Percentiles rank a stretch among this genome's conserved stretches.
These are phyloP conservation scores for Operophtera brumata DNA, from an alignment of 2,888 invertebrate genomes.

Conservation along the genomic window DNA sequence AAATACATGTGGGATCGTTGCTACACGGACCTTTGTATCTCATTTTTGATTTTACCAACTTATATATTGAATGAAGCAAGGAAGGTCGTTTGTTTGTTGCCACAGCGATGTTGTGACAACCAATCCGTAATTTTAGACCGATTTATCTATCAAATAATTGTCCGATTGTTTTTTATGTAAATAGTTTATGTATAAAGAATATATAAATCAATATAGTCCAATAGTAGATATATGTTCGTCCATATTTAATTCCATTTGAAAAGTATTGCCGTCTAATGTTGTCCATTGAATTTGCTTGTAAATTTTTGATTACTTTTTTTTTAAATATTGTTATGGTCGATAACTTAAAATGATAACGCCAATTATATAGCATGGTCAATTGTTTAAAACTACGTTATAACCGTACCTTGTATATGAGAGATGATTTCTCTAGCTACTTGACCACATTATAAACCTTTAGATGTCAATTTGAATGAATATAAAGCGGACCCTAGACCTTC, in stretches of 20 bases:
- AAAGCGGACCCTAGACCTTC: too few relatives aligned
- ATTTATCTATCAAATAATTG: slow-evolving; percentile 27
- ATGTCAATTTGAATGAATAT: slow-evolving; percentile 63
- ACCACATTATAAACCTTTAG: slow-evolving; percentile 10
- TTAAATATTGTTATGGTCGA: slow-evolving; percentile 48
- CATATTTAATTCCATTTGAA: slow-evolving; percentile 73
- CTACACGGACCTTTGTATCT: slow-evolving; percentile 18
- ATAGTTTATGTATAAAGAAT: slow-evolving; percentile 62
- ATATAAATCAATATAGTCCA: slow-evolving; percentile 67
- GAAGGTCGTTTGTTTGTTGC: slow-evolving; percentile 31
- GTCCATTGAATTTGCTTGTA: slow-evolving; percentile 65
- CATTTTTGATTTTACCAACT: slow-evolving; percentile 18
- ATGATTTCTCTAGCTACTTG: slow-evolving; percentile 4
- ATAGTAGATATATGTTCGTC: slow-evolving; percentile 75
- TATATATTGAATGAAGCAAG: slow-evolving; percentile 31
- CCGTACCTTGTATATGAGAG: slow-evolving; percentile 7
- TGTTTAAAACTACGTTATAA: slow-evolving; percentile 11
- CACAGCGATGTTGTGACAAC: slow-evolving; percentile 23
- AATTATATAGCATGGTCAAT: slow-evolving; percentile 33
- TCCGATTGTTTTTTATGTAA: slow-evolving; percentile 65
- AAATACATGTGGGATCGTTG: slow-evolving; percentile 16
- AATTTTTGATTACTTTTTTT: slow-evolving; percentile 46
- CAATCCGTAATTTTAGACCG: slow-evolving; percentile 29
- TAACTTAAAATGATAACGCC: slow-evolving; percentile 25
- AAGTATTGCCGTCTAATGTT: slow-evolving; percentile 73